Percentiles rank a stretch among this genome's conserved stretches.
Conservation (phyloP, 2,797 vertebrate genomes). For the Sebastes wilsoni region DNA sequence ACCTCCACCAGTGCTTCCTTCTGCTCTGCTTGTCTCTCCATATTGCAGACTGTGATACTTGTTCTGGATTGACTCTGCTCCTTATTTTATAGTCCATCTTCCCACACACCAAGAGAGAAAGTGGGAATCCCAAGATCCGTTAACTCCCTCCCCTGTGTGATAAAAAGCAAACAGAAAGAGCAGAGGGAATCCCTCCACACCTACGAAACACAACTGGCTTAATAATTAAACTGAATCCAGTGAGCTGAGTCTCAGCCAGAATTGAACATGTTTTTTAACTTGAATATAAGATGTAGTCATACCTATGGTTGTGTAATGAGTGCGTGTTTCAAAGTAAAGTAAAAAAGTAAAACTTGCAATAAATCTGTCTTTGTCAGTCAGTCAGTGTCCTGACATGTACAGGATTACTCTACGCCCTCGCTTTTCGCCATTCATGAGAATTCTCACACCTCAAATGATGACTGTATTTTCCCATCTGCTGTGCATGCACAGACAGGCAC, state of each 20-base stretch:
- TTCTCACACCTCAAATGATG: not conserved
- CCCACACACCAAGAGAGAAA: conserved; percentile 47
- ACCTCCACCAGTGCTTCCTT: conserved; percentile 20
- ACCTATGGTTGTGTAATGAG: not conserved
- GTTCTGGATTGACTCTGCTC: not conserved
- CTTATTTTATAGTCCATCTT: conserved; percentile 50
- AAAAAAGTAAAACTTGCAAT: not conserved
- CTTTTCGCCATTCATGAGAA: not conserved
- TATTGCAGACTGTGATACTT: conserved; percentile 27
- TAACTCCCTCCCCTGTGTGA: not conserved
- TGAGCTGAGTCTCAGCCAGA: too few relatives aligned
- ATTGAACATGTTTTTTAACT: too few relatives aligned
- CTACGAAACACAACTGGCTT: not conserved
- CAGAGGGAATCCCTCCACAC: conserved; percentile 54
- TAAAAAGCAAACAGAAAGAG: conserved; percentile 11
- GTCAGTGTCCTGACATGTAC: not conserved
- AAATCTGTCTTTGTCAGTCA: not conserved
- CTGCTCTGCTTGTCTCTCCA: conserved; percentile 45
- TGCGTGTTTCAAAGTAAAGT: not conserved
- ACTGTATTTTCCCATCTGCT: not conserved
- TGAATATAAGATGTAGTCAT: too few relatives aligned
- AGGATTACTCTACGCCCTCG: not conserved
- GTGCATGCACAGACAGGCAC: not conserved
- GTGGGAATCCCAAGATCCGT: conserved; percentile 32
- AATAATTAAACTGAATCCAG: not conserved